A percentile compares a stretch with the other conserved stretches of the same genome.
phyloP scores from a whole-genome alignment of 2,113 vertebrate genomes.

The Tachuris rubrigastra region DNA sequence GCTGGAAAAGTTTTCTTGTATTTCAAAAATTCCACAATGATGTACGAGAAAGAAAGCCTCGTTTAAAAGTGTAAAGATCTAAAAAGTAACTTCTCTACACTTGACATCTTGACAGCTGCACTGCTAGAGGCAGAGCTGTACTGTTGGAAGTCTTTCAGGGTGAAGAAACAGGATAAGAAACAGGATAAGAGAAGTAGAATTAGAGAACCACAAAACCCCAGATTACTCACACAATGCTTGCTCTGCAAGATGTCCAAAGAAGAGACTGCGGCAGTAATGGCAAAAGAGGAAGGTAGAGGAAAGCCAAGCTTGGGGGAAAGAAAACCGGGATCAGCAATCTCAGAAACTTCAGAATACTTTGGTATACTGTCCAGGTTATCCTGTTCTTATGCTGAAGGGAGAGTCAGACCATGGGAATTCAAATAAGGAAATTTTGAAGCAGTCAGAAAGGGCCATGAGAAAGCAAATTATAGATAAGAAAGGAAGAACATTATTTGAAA shows the following conservation, averaged over 20 bases:
- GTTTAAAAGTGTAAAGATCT: neutral
- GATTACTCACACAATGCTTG: neutral
- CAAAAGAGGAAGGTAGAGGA: neutral
- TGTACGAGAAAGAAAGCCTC: neutral
- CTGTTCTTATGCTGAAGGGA: neutral
- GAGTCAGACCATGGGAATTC: neutral
- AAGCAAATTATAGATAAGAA: conserved; percentile 15
- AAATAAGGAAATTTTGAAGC: neutral
- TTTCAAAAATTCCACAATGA: neutral
- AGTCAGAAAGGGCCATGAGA: neutral
- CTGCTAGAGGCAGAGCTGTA: neutral
- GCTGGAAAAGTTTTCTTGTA: neutral
- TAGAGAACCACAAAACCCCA: neutral
- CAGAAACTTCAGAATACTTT: neutral
- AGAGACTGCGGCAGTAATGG: neutral
- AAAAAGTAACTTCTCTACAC: neutral
- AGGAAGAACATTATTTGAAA: neutral
- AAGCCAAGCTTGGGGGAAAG: neutral
- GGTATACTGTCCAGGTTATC: neutral
- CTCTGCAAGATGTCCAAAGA: neutral
- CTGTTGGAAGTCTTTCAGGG: conserved; percentile 4
- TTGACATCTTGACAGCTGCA: neutral
- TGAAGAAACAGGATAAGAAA: neutral
- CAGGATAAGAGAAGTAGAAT: neutral
- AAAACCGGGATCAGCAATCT: neutral